phyloP scores from a whole-genome alignment of 2,888 invertebrate genomes.

The Heliconius sara region DNA sequence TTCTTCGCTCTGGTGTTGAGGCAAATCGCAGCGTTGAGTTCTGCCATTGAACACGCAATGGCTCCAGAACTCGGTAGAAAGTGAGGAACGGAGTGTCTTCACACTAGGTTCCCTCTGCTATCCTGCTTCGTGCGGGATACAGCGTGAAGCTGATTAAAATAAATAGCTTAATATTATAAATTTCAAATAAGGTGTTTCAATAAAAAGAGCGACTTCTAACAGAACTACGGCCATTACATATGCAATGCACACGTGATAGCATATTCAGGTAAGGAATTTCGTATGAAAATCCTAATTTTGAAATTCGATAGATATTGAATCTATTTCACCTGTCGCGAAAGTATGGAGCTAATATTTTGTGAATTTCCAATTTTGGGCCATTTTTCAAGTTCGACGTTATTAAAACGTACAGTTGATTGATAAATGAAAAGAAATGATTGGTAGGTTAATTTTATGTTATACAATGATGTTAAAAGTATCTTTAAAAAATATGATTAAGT shows the following conservation, averaged over 20 bases:
- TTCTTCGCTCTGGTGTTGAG: no score
- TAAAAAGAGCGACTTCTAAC: background rate
- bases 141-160: no score
- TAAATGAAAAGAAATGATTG: slow-evolving; percentile 10
- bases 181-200: background rate
- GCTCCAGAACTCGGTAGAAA: no score
- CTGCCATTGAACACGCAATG: no score
- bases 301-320: slow-evolving; percentile 40
- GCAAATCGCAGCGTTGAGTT: no score
- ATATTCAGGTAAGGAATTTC: slow-evolving; percentile 21
- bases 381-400: slow-evolving; percentile 39
- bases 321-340: slow-evolving; percentile 41
- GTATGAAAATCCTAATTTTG: slow-evolving; percentile 38
- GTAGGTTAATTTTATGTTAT: background rate
- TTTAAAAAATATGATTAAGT: no score
- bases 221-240: slow-evolving; percentile 14
- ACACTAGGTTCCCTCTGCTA: no score
- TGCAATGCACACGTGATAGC: slow-evolving; percentile 20
- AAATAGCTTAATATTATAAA: background rate
- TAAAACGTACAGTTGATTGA: slow-evolving; percentile 32
- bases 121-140: no score
- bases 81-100: no score
- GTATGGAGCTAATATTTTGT: slow-evolving; percentile 42
- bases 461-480: background rate
- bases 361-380: slow-evolving; percentile 36